A percentile compares a stretch with the other conserved stretches of the same genome.
Conservation (phyloP, 2,888 invertebrate species). For the Lissocephala sabroskyi region DNA sequence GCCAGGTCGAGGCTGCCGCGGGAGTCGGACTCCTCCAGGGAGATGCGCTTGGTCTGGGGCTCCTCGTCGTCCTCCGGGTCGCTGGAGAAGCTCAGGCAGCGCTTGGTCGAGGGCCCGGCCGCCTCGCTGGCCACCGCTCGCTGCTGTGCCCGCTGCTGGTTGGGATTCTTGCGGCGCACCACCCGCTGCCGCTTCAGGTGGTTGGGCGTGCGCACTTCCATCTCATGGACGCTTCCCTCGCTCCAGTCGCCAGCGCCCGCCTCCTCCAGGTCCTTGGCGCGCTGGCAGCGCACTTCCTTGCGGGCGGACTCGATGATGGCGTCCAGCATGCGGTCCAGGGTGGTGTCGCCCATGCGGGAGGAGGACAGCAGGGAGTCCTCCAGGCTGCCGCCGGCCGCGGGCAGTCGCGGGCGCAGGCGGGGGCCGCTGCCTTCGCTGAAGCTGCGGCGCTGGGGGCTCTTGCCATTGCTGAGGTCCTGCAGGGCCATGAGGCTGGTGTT, state of each 20-base stretch:
- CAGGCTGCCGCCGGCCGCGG: not conserved
- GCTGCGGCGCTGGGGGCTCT: conserved; percentile 60
- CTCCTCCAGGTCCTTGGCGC: conserved; percentile 2
- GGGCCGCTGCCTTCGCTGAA: conserved; percentile 53
- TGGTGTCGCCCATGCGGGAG: conserved; percentile 70
- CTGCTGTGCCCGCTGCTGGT: conserved; percentile 29
- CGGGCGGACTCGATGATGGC: conserved; percentile 71
- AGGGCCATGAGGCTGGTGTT: conserved; percentile 63
- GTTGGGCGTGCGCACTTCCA: conserved; percentile 71
- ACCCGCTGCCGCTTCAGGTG: conserved; percentile 70
- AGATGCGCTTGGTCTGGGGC: conserved; percentile 74
- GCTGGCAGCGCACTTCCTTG: conserved; percentile 57
- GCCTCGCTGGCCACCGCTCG: no score
- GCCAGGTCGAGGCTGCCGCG: conserved; percentile 78
- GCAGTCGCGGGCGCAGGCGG: conserved; percentile 37
- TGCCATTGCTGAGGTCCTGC: conserved; percentile 70
- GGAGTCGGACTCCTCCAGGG: conserved; percentile 24
- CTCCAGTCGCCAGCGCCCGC: conserved; percentile 38
- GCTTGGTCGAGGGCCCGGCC: conserved; percentile 72
- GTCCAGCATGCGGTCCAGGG: conserved; percentile 71
- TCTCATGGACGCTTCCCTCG: conserved; percentile 68
- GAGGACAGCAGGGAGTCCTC: conserved; percentile 60
- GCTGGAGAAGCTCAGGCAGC: conserved; percentile 76
- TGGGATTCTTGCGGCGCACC: conserved; percentile 65
- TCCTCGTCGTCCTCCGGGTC: conserved; percentile 71